These are phyloP conservation scores for Cyclargus thomasi DNA, from an alignment of 1,140 invertebrate genomes.

Conservation along the genomic window DNA sequence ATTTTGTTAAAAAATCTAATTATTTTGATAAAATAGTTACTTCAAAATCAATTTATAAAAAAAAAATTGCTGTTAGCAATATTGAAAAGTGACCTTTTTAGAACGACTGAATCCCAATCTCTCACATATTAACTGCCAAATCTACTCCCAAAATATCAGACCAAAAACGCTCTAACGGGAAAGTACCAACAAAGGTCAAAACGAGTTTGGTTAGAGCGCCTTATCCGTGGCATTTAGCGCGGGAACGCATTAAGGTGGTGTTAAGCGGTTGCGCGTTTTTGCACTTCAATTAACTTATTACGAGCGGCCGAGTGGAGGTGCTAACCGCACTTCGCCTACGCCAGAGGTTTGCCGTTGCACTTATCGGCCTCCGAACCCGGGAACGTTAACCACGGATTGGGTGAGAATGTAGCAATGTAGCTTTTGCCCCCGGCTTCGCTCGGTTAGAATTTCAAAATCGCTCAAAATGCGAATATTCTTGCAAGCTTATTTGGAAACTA, in stretches of 20 bases:
- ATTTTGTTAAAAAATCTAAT: no score
- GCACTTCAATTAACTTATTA: constrained; percentile 67
- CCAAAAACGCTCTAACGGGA: background rate
- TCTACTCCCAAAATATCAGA: background rate
- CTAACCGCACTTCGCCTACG: constrained; percentile 35
- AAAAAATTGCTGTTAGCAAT: no score
- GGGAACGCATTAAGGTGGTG: constrained; percentile 38
- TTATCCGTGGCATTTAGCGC: constrained; percentile 35
- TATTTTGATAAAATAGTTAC: no score
- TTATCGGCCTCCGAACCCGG: background rate
- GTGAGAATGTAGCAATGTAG: background rate
- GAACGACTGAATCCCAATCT: no score
- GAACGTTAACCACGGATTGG: background rate
- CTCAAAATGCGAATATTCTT: no score
- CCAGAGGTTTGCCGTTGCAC: constrained; percentile 5
- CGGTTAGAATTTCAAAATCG: no score
- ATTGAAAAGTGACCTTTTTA: no score
- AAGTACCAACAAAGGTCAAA: constrained; percentile 13
- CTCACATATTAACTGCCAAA: no score
- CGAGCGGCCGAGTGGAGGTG: constrained; percentile 25
- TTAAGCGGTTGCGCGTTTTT: constrained; percentile 51
- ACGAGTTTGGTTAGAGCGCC: constrained; percentile 27
- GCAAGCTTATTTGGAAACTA: no score
- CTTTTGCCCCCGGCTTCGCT: no score
- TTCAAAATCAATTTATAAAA: no score